phyloP scores from a whole-genome alignment of 2,888 invertebrate species.

The Rotaria sp. region DNA sequence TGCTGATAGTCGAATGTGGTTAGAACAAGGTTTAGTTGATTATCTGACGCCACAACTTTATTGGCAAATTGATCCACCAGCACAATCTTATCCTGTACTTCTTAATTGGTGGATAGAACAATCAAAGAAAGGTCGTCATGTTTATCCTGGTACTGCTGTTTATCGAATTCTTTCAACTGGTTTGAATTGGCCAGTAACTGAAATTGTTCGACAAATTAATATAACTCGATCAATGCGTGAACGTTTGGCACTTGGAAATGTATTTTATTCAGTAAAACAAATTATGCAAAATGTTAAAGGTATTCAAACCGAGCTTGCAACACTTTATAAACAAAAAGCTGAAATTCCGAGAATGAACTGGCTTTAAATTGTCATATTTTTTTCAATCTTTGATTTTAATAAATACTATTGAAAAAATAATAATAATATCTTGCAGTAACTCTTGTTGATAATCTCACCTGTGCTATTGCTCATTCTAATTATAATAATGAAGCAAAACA shows the following conservation, averaged over 20 bases:
- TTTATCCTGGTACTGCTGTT: constrained; percentile 47
- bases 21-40: constrained; percentile 48
- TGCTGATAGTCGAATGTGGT: constrained; percentile 49
- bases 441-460: too few relatives aligned
- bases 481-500: too few relatives aligned
- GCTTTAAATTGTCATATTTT: too few relatives aligned
- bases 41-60: constrained; percentile 50
- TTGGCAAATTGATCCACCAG: constrained; percentile 49
- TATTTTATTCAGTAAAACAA: constrained; percentile 32
- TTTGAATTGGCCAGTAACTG: constrained; percentile 45
- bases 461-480: too few relatives aligned
- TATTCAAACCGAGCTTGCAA: neutral
- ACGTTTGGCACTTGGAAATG: constrained; percentile 24
- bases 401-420: too few relatives aligned
- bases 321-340: neutral
- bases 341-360: neutral
- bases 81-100: constrained; percentile 48
- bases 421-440: too few relatives aligned
- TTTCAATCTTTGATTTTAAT: too few relatives aligned
- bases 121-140: constrained; percentile 44
- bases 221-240: constrained; percentile 40
- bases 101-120: constrained; percentile 50
- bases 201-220: constrained; percentile 46
- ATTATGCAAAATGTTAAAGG: constrained; percentile 35
- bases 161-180: constrained; percentile 42